phyloP scores from a whole-genome alignment of 2,888 invertebrate genomes.

The Acanthosepion lycidas region DNA sequence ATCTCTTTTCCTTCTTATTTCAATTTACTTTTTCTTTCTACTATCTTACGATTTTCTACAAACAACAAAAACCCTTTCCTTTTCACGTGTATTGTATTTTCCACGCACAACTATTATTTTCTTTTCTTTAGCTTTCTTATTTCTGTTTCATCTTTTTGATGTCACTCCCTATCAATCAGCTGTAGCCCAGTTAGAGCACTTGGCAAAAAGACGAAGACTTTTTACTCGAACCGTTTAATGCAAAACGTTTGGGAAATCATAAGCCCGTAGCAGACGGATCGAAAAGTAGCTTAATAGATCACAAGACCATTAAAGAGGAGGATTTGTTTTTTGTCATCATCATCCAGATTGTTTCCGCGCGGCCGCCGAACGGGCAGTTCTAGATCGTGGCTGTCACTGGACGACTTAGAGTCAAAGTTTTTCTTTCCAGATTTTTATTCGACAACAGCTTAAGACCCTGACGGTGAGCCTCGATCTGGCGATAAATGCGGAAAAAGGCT shows the following conservation, averaged over 20 bases:
- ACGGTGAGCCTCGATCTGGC: background rate
- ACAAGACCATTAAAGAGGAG: conserved; percentile 14
- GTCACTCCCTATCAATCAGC: conserved; percentile 33
- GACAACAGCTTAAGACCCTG: conserved; percentile 8
- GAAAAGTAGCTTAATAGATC: conserved; percentile 33
- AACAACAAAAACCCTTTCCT: background rate
- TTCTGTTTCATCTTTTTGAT: background rate
- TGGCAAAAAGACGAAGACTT: conserved; percentile 8
- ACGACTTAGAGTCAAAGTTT: conserved; percentile 8
- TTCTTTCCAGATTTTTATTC: conserved; percentile 33
- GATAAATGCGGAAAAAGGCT: background rate
- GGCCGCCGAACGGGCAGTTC: conserved; percentile 9
- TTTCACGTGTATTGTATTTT: background rate
- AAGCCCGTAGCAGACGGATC: conserved; percentile 33
- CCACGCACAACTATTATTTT: background rate
- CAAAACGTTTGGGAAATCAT: conserved; percentile 21
- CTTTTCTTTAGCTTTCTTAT: background rate
- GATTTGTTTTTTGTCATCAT: conserved; percentile 22
- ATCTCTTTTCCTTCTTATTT: background rate
- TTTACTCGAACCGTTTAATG: conserved; percentile 12
- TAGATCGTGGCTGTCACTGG: conserved; percentile 21
- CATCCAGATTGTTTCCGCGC: conserved; percentile 15
- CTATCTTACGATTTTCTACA: background rate
- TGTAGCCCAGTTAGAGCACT: background rate
- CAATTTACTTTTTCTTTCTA: background rate